These are phyloP conservation scores for Mechanitis mazaeus DNA, from an alignment of 2,888 invertebrate species.

Conservation along the genomic window DNA sequence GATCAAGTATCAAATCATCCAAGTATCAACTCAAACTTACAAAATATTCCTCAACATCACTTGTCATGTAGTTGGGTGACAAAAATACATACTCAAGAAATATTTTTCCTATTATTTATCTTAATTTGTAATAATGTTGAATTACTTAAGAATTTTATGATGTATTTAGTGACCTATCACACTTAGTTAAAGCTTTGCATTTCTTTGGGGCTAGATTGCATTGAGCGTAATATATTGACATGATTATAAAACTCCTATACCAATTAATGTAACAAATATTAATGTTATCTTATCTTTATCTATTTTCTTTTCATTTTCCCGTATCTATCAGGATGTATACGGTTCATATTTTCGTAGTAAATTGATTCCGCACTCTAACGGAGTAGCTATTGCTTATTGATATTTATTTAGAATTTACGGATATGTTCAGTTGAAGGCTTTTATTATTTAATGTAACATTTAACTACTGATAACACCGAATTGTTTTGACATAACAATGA, in stretches of 20 bases:
- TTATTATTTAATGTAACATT: conserved; percentile 18
- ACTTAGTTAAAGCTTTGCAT: too few species aligned
- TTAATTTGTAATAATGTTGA: too few species aligned
- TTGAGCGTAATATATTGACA: too few species aligned
- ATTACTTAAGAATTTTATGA: too few species aligned
- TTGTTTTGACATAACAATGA: neutral
- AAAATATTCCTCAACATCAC: too few species aligned
- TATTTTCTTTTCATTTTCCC: conserved; percentile 65
- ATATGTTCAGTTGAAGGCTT: neutral
- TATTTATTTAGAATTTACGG: conserved; percentile 9
- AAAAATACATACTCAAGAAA: too few species aligned
- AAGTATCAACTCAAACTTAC: too few species aligned
- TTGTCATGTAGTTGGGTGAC: too few species aligned
- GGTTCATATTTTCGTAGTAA: conserved; percentile 53
- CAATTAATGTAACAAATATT: conserved; percentile 11
- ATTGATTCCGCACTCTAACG: conserved; percentile 38
- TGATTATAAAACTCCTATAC: neutral
- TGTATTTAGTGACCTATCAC: too few species aligned
- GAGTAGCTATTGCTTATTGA: conserved; percentile 9
- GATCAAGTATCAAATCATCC: too few species aligned
- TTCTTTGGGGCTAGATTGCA: too few species aligned
- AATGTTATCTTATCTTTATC: conserved; percentile 20
- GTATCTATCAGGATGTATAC: conserved; percentile 40
- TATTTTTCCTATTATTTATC: too few species aligned
- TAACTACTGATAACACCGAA: conserved; percentile 1